Evolutionary conservation across 2,888 invertebrate species (phyloP), one percentile per base, ranked within the genome.

Genomic region (Eucriotettix oculatus): DNA sequence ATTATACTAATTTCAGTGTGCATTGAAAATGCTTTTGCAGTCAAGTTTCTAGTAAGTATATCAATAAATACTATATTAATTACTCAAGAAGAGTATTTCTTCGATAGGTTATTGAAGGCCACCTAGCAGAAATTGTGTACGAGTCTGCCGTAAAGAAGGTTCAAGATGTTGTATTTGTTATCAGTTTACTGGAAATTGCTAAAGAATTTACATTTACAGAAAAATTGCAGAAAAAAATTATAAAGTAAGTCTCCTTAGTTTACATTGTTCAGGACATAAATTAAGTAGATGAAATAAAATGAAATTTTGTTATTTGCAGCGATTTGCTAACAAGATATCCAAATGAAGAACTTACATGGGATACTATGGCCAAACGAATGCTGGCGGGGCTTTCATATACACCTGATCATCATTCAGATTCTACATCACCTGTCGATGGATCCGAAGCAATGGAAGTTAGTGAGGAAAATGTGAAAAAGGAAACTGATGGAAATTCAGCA

Each of bases 111-210:
- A 52, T 63, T 58, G 62, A 63, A 52, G 61, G 63, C 1, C 80
- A 80, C 68, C 76, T 81, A 64, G 80, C 81, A 41, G 75, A 78
- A 60, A 72, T 83, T 12, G 75, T 85, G 53, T 84, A 84, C 75
- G 77, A 76, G 59, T 80, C 81, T 71, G 82, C 81, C 11, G 71
- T 78, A 40, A 79, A 80, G 62, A 78, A 77, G 63, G 74, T 85
- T 10, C 72, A 74, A 16, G 75, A 80, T 65, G 71, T 82, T 3
- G 72, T 75, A 40, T 82, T 81, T 63, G 72, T 83, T n/a, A 77
- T 83, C 29, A 77, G 80, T 64, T 66, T 87, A 42, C 74, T 86
- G 52, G 78, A 82, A 55, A 71, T 81, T 42, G 72, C 80, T 12
- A 75, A 79, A 61, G 74, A 78, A 62, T 83, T 80, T 74, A 74